Conservation (phyloP, 2,797 vertebrate species). For the Agapornis canus region DNA sequence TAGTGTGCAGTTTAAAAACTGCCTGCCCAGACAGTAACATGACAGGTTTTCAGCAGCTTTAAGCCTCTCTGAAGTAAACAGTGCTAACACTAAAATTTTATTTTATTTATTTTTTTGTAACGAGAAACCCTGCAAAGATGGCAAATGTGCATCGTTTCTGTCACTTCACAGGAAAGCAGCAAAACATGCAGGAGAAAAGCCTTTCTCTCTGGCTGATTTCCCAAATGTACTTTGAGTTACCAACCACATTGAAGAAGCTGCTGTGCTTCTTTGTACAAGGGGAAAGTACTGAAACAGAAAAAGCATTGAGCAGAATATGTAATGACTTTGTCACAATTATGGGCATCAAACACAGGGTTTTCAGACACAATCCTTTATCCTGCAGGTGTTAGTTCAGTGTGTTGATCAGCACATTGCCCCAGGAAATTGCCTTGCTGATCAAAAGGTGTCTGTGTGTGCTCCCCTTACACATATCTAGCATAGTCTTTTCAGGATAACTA, state of each 20-base stretch:
- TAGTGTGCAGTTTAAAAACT: background rate
- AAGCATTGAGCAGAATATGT: constrained; percentile 58
- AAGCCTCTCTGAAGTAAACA: background rate
- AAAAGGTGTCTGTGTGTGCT: constrained; percentile 21
- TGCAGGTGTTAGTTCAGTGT: constrained; percentile 51
- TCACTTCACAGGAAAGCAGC: constrained; percentile 22
- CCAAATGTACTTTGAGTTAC: constrained; percentile 60
- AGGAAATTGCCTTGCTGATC: constrained; percentile 47
- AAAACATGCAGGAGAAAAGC: constrained; percentile 46
- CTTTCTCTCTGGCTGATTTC: constrained; percentile 59
- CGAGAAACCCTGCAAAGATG: background rate
- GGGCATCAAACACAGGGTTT: constrained; percentile 62
- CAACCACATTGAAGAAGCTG: constrained; percentile 51
- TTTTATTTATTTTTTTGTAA: background rate
- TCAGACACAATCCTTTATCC: constrained; percentile 56
- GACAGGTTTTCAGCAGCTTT: background rate
- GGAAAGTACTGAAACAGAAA: constrained; percentile 59
- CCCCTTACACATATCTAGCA: background rate
- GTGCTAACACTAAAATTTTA: background rate
- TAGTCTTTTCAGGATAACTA: background rate
- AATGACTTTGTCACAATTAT: constrained; percentile 66
- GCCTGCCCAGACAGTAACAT: background rate
- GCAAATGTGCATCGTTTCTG: background rate
- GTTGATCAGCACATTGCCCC: constrained; percentile 57
- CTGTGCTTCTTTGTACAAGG: constrained; percentile 50